phyloP scores from a whole-genome alignment of 2,888 invertebrate species.

The Laothoe populi region DNA sequence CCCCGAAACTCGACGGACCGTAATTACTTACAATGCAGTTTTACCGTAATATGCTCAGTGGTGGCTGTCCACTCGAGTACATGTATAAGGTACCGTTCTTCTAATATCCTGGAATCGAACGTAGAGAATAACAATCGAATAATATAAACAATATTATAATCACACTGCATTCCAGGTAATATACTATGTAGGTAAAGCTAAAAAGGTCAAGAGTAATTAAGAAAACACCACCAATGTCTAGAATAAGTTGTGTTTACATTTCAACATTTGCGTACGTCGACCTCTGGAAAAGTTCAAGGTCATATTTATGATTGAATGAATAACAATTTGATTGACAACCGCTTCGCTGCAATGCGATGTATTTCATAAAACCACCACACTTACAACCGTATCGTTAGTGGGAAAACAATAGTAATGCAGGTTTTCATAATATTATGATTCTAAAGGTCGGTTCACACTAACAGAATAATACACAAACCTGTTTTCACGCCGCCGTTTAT shows the following conservation, averaged over 20 bases:
- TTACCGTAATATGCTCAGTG: too few relatives aligned
- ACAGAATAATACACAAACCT: conserved; percentile 27
- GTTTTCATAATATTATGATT: conserved; percentile 1
- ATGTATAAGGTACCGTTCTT: too few relatives aligned
- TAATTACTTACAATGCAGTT: too few relatives aligned
- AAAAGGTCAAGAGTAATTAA: neutral
- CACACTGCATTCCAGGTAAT: too few relatives aligned
- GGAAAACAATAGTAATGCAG: neutral
- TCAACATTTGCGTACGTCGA: conserved; percentile 12
- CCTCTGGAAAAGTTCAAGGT: conserved; percentile 25
- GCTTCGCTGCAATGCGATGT: neutral
- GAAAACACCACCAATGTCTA: neutral
- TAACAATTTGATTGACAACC: neutral
- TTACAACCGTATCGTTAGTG: neutral
- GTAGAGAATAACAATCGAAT: too few relatives aligned
- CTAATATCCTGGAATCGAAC: too few relatives aligned
- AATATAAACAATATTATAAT: too few relatives aligned
- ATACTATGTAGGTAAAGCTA: too few relatives aligned
- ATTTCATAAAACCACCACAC: neutral
- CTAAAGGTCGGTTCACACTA: conserved; percentile 5
- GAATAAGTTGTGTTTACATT: conserved; percentile 16
- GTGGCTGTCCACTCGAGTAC: too few relatives aligned
- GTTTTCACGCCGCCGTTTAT: conserved; percentile 20
- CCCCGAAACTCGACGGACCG: too few relatives aligned
- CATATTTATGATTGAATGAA: conserved; percentile 17